Evolutionary conservation across 2,797 vertebrate species (phyloP), one percentile per base, ranked within the genome.

Genomic region (Hyperoplus lanceolatus): DNA sequence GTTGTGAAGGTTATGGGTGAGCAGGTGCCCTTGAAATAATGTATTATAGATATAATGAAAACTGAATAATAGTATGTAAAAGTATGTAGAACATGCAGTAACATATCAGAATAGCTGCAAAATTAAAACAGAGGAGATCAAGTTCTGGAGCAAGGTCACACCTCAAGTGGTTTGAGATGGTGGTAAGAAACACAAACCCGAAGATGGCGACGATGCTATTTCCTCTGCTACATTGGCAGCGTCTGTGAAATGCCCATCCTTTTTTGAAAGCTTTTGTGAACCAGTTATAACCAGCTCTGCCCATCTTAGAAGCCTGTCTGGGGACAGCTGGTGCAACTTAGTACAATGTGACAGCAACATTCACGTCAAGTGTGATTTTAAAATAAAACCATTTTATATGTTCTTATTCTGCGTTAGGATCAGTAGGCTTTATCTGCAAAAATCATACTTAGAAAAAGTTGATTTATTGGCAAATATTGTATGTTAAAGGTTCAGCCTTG

Each of bases 251-350:
- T 85, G 53, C 50, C 68, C 75, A 80, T 79, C 53, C 63, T 46
- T 63, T 71, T 55, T 83, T 50, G 72, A 83, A 90, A 81, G 45
- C 62, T 57, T 86, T 80, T 80, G 55, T 67, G 72, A 92, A 72
- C 83, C 83, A 76, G 78, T 83, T 80, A 16, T 41, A 88, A 83
- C 81, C 78, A 79, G 90, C 83, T 77, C 64, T n/a, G 61, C 41
- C 74, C 45, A 70, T 82, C 65, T 74, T 46, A 46, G 41, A 82
- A 63, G 69, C 79, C 63, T 71, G 77, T 69, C 41, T 55, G 51
- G 50, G 80, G 82, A 89, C 90, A 92, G 84, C 88, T 93, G 92
- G 46, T 43, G 79, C 65, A 39, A 46, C 46, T 29, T 3, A 53
- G 10, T 18, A 55, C 68, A 60, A 62, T 45, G 64, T 80, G 53